Evolutionary conservation across 1,140 invertebrate genomes (phyloP).

Genomic region (Pogonognathellus flavescens): DNA sequence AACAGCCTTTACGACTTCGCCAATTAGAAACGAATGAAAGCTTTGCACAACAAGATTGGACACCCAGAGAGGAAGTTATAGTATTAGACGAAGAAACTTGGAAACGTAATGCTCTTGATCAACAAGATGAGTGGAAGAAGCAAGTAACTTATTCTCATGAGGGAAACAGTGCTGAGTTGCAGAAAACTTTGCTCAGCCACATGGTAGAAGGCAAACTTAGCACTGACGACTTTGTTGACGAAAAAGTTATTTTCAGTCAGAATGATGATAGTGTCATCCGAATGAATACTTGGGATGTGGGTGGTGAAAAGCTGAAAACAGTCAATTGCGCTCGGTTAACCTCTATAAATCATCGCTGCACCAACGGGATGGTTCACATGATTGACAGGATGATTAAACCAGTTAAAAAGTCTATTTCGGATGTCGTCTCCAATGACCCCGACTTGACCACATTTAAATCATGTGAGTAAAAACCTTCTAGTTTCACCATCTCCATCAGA

Average conservation of each 20-base stretch:
- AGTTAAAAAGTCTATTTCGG: conserved; percentile 71
- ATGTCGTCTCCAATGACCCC: conserved; percentile 71
- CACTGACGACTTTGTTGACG: conserved; percentile 64
- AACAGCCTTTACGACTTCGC: background rate
- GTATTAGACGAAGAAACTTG: conserved; percentile 56
- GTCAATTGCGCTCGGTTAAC: conserved; percentile 73
- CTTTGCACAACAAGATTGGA: conserved; percentile 7
- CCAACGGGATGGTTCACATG: conserved; percentile 74
- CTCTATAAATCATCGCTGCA: conserved; percentile 70
- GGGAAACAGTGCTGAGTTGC: conserved; percentile 27
- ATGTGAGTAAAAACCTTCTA: conserved; percentile 9
- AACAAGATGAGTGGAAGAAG: conserved; percentile 53
- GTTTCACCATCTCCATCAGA: background rate
- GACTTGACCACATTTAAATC: conserved; percentile 72
- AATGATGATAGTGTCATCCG: conserved; percentile 73
- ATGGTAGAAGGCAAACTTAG: conserved; percentile 54
- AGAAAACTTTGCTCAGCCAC: conserved; percentile 56
- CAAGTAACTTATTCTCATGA: conserved; percentile 38
- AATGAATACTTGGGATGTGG: conserved; percentile 75
- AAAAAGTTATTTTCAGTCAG: conserved; percentile 71
- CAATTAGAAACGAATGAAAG: background rate
- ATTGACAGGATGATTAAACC: conserved; percentile 72
- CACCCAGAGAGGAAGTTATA: conserved; percentile 21
- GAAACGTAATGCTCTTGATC: conserved; percentile 52
- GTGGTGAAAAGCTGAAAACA: conserved; percentile 71